A percentile compares a stretch with the other conserved stretches of the same genome.
phyloP scores from a whole-genome alignment of 2,797 vertebrate genomes.

The Poecilia picta region DNA sequence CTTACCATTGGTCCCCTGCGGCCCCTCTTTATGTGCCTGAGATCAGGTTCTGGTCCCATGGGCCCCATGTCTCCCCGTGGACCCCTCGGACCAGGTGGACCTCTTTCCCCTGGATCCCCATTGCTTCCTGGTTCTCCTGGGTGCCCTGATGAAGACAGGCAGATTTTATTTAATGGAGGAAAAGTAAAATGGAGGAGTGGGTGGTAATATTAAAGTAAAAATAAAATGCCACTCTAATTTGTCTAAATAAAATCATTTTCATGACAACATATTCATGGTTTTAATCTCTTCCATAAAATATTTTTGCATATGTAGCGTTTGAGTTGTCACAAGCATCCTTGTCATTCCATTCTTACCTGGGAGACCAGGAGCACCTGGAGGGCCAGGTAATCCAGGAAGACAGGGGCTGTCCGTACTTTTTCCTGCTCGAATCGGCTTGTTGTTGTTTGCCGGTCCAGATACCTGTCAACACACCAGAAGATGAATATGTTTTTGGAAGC shows the following conservation, averaged over 20 bases:
- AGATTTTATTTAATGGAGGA: background rate
- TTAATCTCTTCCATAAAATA: background rate
- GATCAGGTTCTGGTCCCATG: slow-evolving; percentile 79
- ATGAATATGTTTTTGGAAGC: background rate
- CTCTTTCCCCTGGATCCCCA: slow-evolving; percentile 73
- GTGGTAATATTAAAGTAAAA: background rate
- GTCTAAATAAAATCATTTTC: background rate
- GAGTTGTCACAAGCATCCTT: background rate
- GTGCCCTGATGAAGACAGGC: slow-evolving; percentile 61
- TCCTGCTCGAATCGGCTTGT: slow-evolving; percentile 69
- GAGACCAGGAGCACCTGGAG: slow-evolving; percentile 79
- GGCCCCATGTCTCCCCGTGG: slow-evolving; percentile 85
- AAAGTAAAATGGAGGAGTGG: background rate
- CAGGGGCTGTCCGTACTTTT: slow-evolving; percentile 67
- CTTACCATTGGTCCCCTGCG: slow-evolving; percentile 83
- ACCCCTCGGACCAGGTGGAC: slow-evolving; percentile 73
- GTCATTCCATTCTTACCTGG: slow-evolving; percentile 68
- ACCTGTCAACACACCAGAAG: slow-evolving; percentile 55
- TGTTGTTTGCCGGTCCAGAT: slow-evolving; percentile 72
- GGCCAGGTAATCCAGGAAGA: slow-evolving; percentile 65
- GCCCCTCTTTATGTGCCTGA: slow-evolving; percentile 80
- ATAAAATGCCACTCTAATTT: background rate
- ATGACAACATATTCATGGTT: background rate
- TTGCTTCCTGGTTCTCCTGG: slow-evolving; percentile 77
- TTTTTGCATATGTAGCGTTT: background rate